phyloP scores from a whole-genome alignment of 2,113 vertebrate species.

The Chroicocephalus ridibundus region DNA sequence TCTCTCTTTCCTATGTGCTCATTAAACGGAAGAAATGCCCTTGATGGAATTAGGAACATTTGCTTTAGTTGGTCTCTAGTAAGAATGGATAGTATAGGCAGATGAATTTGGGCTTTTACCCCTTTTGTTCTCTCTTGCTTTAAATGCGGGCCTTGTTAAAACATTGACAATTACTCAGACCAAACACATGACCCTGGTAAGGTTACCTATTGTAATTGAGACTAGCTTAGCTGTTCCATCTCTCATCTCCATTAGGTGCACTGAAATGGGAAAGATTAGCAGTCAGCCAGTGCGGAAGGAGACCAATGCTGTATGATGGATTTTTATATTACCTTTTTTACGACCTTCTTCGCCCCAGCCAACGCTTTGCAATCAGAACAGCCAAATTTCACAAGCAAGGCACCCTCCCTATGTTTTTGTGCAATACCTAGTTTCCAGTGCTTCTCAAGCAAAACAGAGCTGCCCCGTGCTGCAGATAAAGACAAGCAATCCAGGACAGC shows the following conservation, averaged over 20 bases:
- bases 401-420: not conserved
- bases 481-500: not conserved
- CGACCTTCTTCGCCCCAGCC: fast-evolving
- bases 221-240: not conserved
- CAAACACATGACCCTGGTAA: not conserved
- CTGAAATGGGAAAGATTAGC: slow-evolving; percentile 25
- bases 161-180: not conserved
- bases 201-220: not conserved
- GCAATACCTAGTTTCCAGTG: not conserved
- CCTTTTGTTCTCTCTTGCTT: slow-evolving; percentile 5
- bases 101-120: not conserved
- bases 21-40: slow-evolving; percentile 73
- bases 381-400: not conserved
- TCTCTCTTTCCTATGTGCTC: slow-evolving; percentile 66
- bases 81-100: not conserved
- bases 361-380: not conserved
- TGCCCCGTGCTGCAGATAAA: not conserved
- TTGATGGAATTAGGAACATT: slow-evolving; percentile 66
- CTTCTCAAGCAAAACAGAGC: not conserved
- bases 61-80: not conserved
- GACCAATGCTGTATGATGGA: not conserved
- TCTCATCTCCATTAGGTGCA: slow-evolving; percentile 21
- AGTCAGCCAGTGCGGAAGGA: not conserved
- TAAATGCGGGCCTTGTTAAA: slow-evolving; percentile 1
- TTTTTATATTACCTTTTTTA: not conserved